These are phyloP conservation scores for Drosophila sproati DNA, from an alignment of 1,140 invertebrate species.

Conservation along the genomic window DNA sequence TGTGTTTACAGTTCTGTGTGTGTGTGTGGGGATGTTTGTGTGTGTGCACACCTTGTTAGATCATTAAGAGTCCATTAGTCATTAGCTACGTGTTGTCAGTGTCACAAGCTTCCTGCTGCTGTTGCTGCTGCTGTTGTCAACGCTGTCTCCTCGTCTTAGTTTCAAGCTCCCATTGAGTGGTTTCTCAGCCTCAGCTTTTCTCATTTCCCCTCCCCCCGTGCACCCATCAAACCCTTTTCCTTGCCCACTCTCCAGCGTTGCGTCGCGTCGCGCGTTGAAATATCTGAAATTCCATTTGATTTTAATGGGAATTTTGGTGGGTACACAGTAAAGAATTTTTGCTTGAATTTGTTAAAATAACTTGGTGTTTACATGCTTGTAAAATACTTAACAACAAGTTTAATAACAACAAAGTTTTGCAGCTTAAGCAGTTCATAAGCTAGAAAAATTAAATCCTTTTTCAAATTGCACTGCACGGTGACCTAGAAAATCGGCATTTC, in stretches of 20 bases:
- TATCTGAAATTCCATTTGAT: conserved; percentile 73
- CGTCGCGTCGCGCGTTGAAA: conserved; percentile 11
- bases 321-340: conserved; percentile 24
- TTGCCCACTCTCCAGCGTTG: background rate
- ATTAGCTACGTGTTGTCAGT: conserved; percentile 64
- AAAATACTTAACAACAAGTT: background rate
- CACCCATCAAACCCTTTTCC: background rate
- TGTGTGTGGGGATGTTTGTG: conserved; percentile 32
- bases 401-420: too few species aligned
- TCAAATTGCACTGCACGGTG: too few species aligned
- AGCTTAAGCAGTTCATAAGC: too few species aligned
- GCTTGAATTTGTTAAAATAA: background rate
- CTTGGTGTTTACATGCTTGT: background rate
- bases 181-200: background rate
- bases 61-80: conserved; percentile 82
- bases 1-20: conserved; percentile 38
- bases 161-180: conserved; percentile 34
- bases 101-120: conserved; percentile 41
- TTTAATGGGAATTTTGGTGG: conserved; percentile 72
- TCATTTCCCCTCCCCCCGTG: too few species aligned
- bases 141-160: conserved; percentile 40
- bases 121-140: conserved; percentile 8
- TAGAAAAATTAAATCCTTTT: too few species aligned
- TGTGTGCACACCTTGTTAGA: conserved; percentile 67
- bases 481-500: too few species aligned